Base-by-base conservation (phyloP, 2,113 vertebrate species). In the Acanthisitta chloris region DNA sequence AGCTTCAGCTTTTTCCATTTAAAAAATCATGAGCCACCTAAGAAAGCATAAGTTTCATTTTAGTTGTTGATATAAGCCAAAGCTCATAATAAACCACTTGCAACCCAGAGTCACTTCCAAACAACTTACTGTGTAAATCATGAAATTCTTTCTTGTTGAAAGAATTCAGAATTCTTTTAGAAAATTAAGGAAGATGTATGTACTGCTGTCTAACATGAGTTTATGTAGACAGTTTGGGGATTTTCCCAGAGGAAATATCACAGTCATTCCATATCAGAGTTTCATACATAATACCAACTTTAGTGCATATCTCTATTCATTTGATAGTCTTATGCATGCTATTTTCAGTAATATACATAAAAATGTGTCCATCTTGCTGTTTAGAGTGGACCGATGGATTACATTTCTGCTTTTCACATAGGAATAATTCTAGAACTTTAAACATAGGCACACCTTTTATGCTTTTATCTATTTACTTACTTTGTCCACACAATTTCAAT, bases 171-270 rank as follows among this genome's bases (percentile, higher is more conserved):
- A 98, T 98, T 98, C 74, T 97, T 98, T 97, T 96, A 97, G 96
- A 97, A 94, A 90, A 95, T 93, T 94, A 96, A 98, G 91, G 93
- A 97, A 98, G 96, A 98, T 98, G 94, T 97, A 98, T 97, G 97
- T 97, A 97, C 96, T 90, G 98, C 85, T 97, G 97, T 97, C 95
- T 96, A 94, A 98, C 98, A 98, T 98, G 96, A 98, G 96, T 98
- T 99, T 99, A 98, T 85, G 92, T 51, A 96, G 97, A 96, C 94
- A 97, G 93, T 51, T 25, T 3, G 7, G 14, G 34, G 14, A 24
- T 69, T 88, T 88, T 82, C 46, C 43, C 40, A 51, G 17, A 24
- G 43, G 71, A 92, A 64, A n/a, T 80, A 43, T 8, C 2, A 1
- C 14, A 21, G 34, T 46, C 34, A 9, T 28, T 80, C 76, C 16